Percentiles rank a stretch among this genome's conserved stretches.
phyloP scores from a whole-genome alignment of 2,797 vertebrate species.

The Alectoris magna region DNA sequence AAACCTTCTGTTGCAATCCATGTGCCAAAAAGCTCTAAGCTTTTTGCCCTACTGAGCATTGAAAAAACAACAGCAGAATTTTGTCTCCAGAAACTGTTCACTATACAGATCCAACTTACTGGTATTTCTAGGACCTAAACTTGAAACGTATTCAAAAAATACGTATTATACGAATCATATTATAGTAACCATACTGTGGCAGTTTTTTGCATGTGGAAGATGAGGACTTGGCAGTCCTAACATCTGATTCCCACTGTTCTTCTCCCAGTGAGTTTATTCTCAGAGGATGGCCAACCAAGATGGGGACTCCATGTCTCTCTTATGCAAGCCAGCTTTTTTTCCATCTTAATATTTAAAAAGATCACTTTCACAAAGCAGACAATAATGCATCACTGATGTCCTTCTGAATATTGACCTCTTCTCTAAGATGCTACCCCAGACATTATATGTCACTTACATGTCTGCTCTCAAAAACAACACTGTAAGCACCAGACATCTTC shows the following conservation, averaged over 20 bases:
- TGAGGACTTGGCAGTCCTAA: background rate
- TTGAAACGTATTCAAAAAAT: background rate
- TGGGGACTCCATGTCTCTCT: background rate
- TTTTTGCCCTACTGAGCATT: slow-evolving; percentile 15
- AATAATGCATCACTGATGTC: background rate
- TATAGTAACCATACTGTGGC: background rate
- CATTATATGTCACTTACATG: background rate
- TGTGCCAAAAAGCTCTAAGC: slow-evolving; percentile 40
- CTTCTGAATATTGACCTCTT: background rate
- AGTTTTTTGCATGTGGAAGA: background rate
- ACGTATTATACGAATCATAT: background rate
- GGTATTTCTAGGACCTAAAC: slow-evolving; percentile 2
- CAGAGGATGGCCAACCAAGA: background rate
- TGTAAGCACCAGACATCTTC: background rate
- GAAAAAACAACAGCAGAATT: slow-evolving; percentile 20
- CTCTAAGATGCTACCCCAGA: background rate
- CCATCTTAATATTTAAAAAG: background rate
- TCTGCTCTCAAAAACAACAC: background rate
- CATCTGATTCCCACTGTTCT: background rate
- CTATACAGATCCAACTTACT: background rate
- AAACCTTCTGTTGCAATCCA: slow-evolving; percentile 47
- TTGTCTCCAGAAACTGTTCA: background rate
- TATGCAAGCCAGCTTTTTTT: background rate
- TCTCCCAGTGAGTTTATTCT: background rate
- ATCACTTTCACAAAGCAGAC: background rate